phyloP scores from a whole-genome alignment of 2,113 vertebrate genomes.

The Scomber scombrus region DNA sequence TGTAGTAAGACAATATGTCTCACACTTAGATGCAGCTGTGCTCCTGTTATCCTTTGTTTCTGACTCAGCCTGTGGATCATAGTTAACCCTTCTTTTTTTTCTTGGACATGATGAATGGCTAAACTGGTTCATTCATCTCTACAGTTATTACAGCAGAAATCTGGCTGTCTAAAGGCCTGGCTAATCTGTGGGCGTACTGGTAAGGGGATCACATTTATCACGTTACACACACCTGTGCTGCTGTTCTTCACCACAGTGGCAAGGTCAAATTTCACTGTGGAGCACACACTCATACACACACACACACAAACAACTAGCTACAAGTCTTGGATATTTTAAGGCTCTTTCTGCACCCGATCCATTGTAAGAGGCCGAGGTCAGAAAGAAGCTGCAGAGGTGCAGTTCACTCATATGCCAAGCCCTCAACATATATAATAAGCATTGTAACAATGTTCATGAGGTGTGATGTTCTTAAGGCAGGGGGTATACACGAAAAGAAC shows the following conservation, averaged over 20 bases:
- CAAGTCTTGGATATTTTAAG: constrained; percentile 6
- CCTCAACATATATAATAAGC: neutral
- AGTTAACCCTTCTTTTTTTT: constrained; percentile 26
- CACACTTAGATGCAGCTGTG: constrained; percentile 41
- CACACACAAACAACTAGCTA: constrained; percentile 4
- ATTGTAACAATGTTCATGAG: too few relatives aligned
- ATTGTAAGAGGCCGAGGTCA: neutral
- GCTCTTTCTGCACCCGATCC: neutral
- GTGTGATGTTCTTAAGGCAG: too few relatives aligned
- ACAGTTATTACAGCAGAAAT: constrained; percentile 45
- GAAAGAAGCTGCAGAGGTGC: constrained; percentile 2
- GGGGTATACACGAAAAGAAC: too few relatives aligned
- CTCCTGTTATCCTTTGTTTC: constrained; percentile 25
- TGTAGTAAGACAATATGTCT: constrained; percentile 19
- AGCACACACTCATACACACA: constrained; percentile 23
- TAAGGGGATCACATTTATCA: constrained; percentile 64
- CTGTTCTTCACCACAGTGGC: constrained; percentile 48
- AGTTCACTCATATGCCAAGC: neutral
- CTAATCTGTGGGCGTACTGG: constrained; percentile 45
- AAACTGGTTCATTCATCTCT: constrained; percentile 57
- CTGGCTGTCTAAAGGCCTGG: constrained; percentile 31
- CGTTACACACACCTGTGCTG: constrained; percentile 72
- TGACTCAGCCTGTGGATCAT: constrained; percentile 22
- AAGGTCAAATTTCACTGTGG: constrained; percentile 59
- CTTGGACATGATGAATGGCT: constrained; percentile 53